Evolutionary conservation across 35 echinoderm and acorn worm genomes (phyloP).

Genomic region (Anneissia japonica): DNA sequence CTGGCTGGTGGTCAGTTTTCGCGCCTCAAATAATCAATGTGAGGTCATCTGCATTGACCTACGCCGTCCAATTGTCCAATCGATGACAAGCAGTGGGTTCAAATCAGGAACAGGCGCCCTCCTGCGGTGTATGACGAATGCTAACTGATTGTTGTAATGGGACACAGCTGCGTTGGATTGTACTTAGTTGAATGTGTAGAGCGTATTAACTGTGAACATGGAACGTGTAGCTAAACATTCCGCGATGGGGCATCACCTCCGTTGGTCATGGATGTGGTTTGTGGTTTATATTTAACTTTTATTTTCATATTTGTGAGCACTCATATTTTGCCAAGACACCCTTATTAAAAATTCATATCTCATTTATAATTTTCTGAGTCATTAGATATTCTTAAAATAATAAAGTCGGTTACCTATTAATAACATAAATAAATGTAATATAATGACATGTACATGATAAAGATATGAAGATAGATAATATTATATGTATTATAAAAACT

Average conservation of each 20-base stretch:
- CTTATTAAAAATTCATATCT: no score
- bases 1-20: background rate
- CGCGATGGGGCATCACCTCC: background rate
- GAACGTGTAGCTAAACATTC: background rate
- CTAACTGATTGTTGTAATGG: background rate
- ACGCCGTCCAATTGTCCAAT: background rate
- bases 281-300: no score
- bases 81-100: background rate
- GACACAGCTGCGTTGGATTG: background rate
- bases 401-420: no score
- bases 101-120: background rate
- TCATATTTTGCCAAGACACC: no score
- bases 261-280: background rate
- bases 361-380: no score
- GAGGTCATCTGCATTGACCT: background rate
- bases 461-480: no score
- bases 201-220: background rate
- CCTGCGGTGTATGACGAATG: background rate
- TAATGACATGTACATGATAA: no score
- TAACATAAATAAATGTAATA: no score
- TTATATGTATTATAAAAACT: no score
- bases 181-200: background rate
- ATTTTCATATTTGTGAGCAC: no score
- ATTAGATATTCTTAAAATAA: no score
- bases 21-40: background rate